A percentile compares a stretch with the other conserved stretches of the same genome.
Evolutionary conservation across 2,113 vertebrate genomes (phyloP).

Genomic region (Oryzias melastigma): DNA sequence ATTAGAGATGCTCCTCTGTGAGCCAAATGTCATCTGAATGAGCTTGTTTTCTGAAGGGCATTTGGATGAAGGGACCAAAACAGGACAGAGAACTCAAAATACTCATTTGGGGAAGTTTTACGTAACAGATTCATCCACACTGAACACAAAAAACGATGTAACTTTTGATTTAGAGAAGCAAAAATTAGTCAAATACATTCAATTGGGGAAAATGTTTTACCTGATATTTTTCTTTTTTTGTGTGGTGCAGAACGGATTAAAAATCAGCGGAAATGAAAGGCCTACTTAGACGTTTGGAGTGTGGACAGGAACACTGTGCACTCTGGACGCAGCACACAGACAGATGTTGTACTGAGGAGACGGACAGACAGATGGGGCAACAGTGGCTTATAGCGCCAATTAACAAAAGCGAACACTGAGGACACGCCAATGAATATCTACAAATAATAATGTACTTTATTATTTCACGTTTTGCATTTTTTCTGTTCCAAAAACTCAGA

Average conservation of each 20-base stretch:
- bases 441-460: background rate
- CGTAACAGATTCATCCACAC: conserved; percentile 36
- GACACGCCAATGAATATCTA: conserved; percentile 48
- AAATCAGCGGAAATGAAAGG: conserved; percentile 13
- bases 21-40: conserved; percentile 20
- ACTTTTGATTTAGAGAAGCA: too few species aligned
- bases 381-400: conserved; percentile 56
- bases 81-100: conserved; percentile 9
- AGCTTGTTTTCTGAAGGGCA: conserved; percentile 29
- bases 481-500: background rate
- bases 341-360: conserved; percentile 26
- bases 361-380: conserved; percentile 33
- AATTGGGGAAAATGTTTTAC: too few species aligned
- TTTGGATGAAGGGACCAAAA: conserved; percentile 41
- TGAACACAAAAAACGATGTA: background rate
- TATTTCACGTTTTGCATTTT: background rate
- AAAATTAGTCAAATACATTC: too few species aligned
- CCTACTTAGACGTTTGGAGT: conserved; percentile 6
- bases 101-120: conserved; percentile 17
- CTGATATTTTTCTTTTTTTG: too few species aligned
- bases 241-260: background rate
- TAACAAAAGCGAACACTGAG: conserved; percentile 50
- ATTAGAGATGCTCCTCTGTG: background rate
- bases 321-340: background rate
- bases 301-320: conserved; percentile 15